These are phyloP conservation scores for Chrysolina americana DNA, from an alignment of 2,888 invertebrate species.

Conservation along the genomic window DNA sequence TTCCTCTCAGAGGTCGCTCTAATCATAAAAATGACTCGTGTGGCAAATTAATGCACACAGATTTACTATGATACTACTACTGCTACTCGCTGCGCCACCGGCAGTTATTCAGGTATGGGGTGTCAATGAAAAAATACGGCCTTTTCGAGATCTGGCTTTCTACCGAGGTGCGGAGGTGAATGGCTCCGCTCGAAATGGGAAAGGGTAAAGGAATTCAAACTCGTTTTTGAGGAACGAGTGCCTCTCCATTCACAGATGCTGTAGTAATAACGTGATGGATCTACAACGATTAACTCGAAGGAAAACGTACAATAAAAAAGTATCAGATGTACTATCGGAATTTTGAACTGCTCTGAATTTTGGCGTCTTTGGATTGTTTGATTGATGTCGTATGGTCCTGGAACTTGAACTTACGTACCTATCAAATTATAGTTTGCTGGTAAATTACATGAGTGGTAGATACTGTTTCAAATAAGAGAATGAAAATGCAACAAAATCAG, in stretches of 20 bases:
- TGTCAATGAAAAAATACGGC: slow-evolving; percentile 17
- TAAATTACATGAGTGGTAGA: too few species aligned
- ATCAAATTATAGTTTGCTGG: too few species aligned
- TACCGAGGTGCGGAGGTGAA: slow-evolving; percentile 9
- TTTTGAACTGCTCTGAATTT: too few species aligned
- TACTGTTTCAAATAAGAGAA: too few species aligned
- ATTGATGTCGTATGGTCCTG: too few species aligned
- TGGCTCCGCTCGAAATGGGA: not conserved
- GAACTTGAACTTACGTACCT: too few species aligned
- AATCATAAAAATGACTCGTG: slow-evolving; percentile 20
- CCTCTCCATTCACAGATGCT: not conserved
- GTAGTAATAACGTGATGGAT: too few species aligned
- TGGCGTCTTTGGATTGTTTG: too few species aligned
- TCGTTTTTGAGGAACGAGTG: not conserved
- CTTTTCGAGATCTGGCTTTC: not conserved
- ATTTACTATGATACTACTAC: slow-evolving; percentile 22
- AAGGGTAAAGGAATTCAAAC: slow-evolving; percentile 2
- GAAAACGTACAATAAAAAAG: too few species aligned
- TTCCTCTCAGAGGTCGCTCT: not conserved
- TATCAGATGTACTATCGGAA: too few species aligned
- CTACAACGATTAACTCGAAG: too few species aligned
- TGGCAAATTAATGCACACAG: slow-evolving; percentile 19
- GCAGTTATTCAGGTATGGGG: slow-evolving; percentile 15
- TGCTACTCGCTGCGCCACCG: not conserved
- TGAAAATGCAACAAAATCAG: too few species aligned